Evolutionary conservation across 2,888 invertebrate genomes (phyloP), one percentile per base, ranked within the genome.

Genomic region (Drepana falcataria): DNA sequence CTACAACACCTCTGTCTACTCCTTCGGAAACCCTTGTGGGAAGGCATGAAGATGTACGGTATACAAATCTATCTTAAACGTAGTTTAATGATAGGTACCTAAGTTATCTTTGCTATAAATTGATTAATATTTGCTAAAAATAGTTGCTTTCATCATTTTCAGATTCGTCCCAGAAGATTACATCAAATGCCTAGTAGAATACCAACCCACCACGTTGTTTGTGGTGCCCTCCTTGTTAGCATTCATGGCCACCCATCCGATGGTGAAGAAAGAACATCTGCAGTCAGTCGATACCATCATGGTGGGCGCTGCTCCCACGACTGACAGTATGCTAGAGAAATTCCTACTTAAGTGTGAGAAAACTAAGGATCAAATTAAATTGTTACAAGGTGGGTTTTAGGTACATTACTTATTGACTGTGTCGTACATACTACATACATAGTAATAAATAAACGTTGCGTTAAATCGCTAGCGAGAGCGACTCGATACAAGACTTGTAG

Each of bases 211-310:
- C 0, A 88, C 92, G 1, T 70, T 95, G 35, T 95, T 94, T 70
- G 93, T 95, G 2, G 96, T 96, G 1, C 96, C 97, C 0, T 96
- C 96, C 0, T 85, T 97, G 4, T 82, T 96, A 33, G 88, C 95
- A 2, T 96, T 96, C 81, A 78, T 97, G 56, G 94, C 95, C 0
- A 93, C 95, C 33, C 94, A 95, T 78, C 95, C 95, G 0, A 81
- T 92, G 40, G 93, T 96, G 4, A 93, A 92, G 52, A 91, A 92
- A 61, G 93, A 94, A 55, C 94, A 95, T 69, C 79, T 96, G 52
- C 86, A 93, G 35, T 92, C 92, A 0, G 85, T 96, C 0, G 91
- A 92, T 55, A 89, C 91, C 2, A 91, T 96, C 35, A 92, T 95
- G 69, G 93, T 93, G 6, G 96, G 95, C 0, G 96, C 96, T 0